Evolutionary conservation across 2,113 vertebrate genomes (phyloP).

Genomic region (Conger conger): DNA sequence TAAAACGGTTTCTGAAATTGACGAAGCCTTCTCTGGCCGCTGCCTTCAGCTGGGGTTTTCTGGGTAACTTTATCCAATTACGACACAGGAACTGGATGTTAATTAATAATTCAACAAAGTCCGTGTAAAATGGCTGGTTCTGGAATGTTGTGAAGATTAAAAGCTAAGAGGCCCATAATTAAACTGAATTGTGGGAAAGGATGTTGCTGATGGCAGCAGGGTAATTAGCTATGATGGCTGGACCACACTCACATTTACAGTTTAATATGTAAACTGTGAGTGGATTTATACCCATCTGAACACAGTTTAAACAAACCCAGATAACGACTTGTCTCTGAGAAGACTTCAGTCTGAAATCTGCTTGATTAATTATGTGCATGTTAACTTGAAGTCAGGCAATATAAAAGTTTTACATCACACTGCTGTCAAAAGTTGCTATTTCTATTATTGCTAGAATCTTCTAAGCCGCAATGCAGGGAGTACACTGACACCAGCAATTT

Average conservation of each 20-base stretch:
- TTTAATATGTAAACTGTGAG: not conserved
- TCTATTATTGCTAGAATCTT: not conserved
- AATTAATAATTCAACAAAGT: conserved; percentile 32
- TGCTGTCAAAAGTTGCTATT: not conserved
- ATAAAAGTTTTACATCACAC: too few species aligned
- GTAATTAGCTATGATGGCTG: conserved; percentile 14
- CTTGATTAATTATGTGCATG: not conserved
- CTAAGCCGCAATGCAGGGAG: not conserved
- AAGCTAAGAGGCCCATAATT: conserved; percentile 23
- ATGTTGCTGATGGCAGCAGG: not conserved
- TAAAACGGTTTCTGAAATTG: not conserved
- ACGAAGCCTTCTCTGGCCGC: not conserved
- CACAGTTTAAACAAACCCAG: not conserved
- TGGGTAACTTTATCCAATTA: conserved; percentile 18
- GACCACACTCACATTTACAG: conserved; percentile 1
- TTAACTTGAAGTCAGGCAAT: too few species aligned
- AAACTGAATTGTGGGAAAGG: conserved; percentile 14
- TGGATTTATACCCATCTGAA: not conserved
- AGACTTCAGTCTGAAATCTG: not conserved
- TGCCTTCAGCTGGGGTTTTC: not conserved
- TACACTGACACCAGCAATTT: not conserved
- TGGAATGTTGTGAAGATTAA: conserved; percentile 27
- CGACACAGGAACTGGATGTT: conserved; percentile 4
- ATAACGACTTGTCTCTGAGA: not conserved
- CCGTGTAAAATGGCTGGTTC: not conserved